phyloP scores from a whole-genome alignment of 2,113 vertebrate genomes.

The Sylvicapra grimmia region DNA sequence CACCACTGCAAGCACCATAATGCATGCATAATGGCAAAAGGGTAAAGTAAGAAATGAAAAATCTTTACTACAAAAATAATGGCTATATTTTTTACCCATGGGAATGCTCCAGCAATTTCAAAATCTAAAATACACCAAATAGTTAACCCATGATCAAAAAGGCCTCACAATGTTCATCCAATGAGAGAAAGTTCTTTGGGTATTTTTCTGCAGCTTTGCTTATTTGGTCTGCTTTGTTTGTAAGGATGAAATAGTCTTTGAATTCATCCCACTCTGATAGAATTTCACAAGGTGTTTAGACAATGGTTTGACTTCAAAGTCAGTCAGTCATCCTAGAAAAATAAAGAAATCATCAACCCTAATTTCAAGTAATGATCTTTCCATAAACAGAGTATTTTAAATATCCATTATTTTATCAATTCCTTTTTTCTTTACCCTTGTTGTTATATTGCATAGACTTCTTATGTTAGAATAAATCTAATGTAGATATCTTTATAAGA shows the following conservation, averaged over 20 bases:
- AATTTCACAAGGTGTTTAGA: neutral
- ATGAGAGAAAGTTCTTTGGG: neutral
- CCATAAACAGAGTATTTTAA: constrained; percentile 9
- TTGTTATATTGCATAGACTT: neutral
- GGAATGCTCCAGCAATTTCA: neutral
- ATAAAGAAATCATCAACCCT: neutral
- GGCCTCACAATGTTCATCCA: neutral
- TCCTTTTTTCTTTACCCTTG: neutral
- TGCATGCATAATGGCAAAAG: neutral
- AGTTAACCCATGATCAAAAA: neutral
- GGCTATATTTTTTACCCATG: neutral
- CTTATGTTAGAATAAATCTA: neutral
- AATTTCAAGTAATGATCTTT: neutral
- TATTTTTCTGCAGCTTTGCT: neutral
- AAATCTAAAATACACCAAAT: neutral
- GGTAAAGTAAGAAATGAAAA: neutral
- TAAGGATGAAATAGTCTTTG: neutral
- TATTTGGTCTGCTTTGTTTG: neutral
- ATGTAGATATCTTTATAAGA: neutral
- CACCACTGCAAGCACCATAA: neutral
- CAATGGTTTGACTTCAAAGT: neutral
- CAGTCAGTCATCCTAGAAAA: neutral
- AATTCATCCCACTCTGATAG: neutral
- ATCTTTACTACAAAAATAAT: neutral
- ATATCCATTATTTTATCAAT: neutral